These are phyloP conservation scores for Leptinotarsa peninsularis DNA, from an alignment of 2,888 invertebrate species.

Conservation along the genomic window DNA sequence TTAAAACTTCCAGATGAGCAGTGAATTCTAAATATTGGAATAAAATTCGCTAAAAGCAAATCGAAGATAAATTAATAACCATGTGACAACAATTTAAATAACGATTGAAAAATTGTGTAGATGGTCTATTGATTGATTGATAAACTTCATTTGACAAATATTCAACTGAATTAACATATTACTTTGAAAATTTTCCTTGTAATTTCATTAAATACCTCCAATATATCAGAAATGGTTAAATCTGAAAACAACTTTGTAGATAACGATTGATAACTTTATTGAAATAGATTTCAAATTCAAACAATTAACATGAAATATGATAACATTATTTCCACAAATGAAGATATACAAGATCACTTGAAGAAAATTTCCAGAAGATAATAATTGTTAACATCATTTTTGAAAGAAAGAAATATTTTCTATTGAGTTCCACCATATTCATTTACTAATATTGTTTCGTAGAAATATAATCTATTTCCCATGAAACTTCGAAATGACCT, in stretches of 20 bases:
- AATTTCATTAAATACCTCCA: no score
- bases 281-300: constrained; percentile 6
- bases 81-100: no score
- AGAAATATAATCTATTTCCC: neutral
- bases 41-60: no score
- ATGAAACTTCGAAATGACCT: neutral
- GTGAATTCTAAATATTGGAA: no score
- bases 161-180: no score
- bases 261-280: constrained; percentile 14
- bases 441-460: neutral
- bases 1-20: no score
- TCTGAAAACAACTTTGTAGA: neutral
- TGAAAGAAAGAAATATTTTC: neutral
- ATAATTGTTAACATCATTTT: neutral
- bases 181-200: no score
- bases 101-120: no score
- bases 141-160: no score
- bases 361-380: neutral
- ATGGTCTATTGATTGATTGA: no score
- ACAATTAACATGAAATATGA: constrained; percentile 2
- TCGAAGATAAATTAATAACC: no score
- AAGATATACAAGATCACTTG: neutral
- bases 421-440: neutral
- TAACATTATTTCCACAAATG: neutral
- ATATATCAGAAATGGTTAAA: neutral